Evolutionary conservation across 2,888 invertebrate species (phyloP), one percentile per base, ranked within the genome.

Genomic region (Buathra laborator): DNA sequence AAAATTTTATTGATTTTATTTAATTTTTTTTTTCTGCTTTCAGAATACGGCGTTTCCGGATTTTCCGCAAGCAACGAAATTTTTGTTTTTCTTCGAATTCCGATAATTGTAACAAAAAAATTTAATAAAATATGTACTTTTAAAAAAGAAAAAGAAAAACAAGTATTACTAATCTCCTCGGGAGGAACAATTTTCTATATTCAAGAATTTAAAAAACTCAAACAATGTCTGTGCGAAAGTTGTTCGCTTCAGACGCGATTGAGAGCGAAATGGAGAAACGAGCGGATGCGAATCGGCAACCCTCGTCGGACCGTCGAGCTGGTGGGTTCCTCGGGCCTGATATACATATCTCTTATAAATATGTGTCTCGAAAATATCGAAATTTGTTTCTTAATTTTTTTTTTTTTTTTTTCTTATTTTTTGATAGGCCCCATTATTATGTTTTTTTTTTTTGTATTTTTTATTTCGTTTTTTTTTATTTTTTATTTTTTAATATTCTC

Each of bases 331-430:
- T 79, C 84, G 87, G 90, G 90, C 91, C 89, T 92, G 92, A 91
- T 92, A 91, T 90, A 90, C 86, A 88, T 64, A 81, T 84, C 79
- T 88, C 89, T 86, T 89, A 92, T 90, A 91, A 92, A 92, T 91
- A 91, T 88, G 89, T 88, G 89, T 91, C 88, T 91, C 90, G 91
- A 92, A 92, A 92, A 92, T 92, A 92, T 91, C 80, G 83, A 82
- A 87, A 87, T 88, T 85, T 78, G 70, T 76, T 14, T 68, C 56
- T 83, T 80, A 56, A 75, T 32, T 72, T 56, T 77, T 84, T 78
- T 79, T 7, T 87, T 32, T 72, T 56, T 77, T 84, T 78, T 79
- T 37, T 87, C 62, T 74, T 67, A 76, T 37, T 64, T 77, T 75
- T 86, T 89, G 86, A 88, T 89, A 88, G 74, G 86, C 68, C 83